A percentile compares a stretch with the other conserved stretches of the same genome.
These are phyloP conservation scores for Oryzias dopingdopingensis DNA, from an alignment of 2,797 vertebrate species.

Conservation along the genomic window DNA sequence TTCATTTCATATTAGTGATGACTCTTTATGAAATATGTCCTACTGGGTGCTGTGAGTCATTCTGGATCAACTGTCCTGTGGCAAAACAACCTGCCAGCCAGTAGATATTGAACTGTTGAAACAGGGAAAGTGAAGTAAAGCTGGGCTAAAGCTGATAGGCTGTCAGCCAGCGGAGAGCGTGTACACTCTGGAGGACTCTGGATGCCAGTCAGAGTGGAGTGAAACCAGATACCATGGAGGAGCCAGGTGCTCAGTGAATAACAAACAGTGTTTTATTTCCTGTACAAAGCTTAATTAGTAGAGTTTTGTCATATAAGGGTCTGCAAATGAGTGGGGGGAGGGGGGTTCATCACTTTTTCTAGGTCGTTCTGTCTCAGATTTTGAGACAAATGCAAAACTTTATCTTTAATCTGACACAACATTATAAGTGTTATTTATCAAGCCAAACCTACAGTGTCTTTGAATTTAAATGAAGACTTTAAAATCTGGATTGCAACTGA, in stretches of 20 bases:
- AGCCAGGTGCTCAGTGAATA: constrained; percentile 28
- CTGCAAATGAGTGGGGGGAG: background rate
- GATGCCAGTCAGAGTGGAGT: constrained; percentile 33
- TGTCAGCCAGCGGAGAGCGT: constrained; percentile 49
- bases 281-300: constrained; percentile 19
- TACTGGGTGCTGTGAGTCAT: constrained; percentile 28
- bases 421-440: constrained; percentile 2
- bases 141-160: constrained; percentile 61
- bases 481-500: constrained; percentile 15
- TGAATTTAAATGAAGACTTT: background rate
- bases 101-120: constrained; percentile 57
- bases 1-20: constrained; percentile 22
- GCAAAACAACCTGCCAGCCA: constrained; percentile 43
- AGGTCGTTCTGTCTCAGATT: background rate
- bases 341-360: constrained; percentile 1
- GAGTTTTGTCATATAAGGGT: background rate
- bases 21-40: constrained; percentile 35
- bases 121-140: constrained; percentile 51
- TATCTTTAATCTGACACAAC: constrained; percentile 10
- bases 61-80: constrained; percentile 30
- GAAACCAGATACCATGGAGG: constrained; percentile 26
- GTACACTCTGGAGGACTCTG: constrained; percentile 30
- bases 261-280: constrained; percentile 14
- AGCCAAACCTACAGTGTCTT: background rate
- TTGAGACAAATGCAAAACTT: background rate